Evolutionary conservation across 2,113 vertebrate genomes (phyloP).

Genomic region (Indicator indicator): DNA sequence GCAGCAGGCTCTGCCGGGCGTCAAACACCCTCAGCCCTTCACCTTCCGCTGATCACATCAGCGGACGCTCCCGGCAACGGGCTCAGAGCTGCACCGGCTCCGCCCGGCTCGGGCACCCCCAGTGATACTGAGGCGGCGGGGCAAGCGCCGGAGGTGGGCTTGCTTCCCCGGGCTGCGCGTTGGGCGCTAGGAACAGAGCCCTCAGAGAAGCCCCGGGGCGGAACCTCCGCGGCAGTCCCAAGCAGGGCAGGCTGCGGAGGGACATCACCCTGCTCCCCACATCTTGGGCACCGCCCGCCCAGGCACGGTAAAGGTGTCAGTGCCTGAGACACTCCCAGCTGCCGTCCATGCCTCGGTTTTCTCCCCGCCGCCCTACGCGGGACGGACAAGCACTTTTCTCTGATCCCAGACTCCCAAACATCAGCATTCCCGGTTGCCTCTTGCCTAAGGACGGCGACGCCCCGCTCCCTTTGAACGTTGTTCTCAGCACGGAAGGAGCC

Average conservation of each 20-base stretch:
- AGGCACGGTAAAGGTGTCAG: not conserved
- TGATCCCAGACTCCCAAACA: not conserved
- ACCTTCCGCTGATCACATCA: not conserved
- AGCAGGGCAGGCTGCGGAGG: not conserved
- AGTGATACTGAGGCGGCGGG: not conserved
- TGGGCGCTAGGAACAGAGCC: not conserved
- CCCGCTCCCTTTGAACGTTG: not conserved
- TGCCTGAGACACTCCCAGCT: not conserved
- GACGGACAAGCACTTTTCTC: not conserved
- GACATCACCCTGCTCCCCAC: not conserved
- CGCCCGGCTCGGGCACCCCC: not conserved
- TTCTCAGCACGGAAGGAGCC: not conserved
- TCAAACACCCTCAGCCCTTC: not conserved
- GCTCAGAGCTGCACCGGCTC: not conserved
- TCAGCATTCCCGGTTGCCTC: not conserved
- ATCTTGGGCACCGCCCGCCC: not conserved
- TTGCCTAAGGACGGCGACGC: not conserved
- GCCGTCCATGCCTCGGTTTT: not conserved
- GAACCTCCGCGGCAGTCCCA: not conserved
- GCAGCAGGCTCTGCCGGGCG: not conserved
- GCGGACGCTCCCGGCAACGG: not conserved
- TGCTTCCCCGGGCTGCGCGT: not conserved
- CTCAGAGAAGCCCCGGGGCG: not conserved
- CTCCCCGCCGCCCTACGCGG: not conserved
- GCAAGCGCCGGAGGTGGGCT: not conserved